phyloP scores from a whole-genome alignment of 2,888 invertebrate genomes.

The Orthosia cruda region DNA sequence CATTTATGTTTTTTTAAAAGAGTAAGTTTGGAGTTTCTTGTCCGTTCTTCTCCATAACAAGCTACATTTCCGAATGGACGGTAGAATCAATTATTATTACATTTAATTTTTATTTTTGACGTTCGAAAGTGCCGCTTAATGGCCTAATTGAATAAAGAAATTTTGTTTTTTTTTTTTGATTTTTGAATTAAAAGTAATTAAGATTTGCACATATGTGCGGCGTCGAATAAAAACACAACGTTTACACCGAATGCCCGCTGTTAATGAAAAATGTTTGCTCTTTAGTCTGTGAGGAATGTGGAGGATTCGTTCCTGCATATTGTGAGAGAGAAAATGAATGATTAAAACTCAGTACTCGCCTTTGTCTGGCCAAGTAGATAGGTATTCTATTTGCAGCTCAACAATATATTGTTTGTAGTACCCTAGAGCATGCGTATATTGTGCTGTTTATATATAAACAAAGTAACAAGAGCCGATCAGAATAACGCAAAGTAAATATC shows the following conservation, averaged over 20 bases:
- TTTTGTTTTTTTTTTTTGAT: too few relatives aligned
- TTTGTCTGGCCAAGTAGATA: slow-evolving; percentile 32
- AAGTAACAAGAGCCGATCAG: neutral
- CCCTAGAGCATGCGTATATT: neutral
- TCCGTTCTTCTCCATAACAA: too few relatives aligned
- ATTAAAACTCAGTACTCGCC: slow-evolving; percentile 50
- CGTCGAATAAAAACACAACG: slow-evolving; percentile 38
- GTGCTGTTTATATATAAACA: slow-evolving; percentile 7
- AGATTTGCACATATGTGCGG: slow-evolving; percentile 42
- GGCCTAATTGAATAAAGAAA: too few relatives aligned
- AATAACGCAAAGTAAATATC: neutral
- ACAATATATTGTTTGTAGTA: slow-evolving; percentile 40
- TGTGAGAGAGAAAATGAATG: slow-evolving; percentile 56
- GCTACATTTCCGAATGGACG: too few relatives aligned
- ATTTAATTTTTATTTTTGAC: too few relatives aligned
- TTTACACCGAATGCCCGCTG: slow-evolving; percentile 34
- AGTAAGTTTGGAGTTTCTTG: too few relatives aligned
- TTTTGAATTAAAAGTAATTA: slow-evolving; percentile 61
- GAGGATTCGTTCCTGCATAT: slow-evolving; percentile 55
- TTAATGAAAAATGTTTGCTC: slow-evolving; percentile 59
- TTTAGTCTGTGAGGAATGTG: slow-evolving; percentile 43
- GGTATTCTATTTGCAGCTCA: slow-evolving; percentile 26
- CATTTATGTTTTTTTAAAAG: too few relatives aligned
- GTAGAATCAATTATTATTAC: too few relatives aligned
- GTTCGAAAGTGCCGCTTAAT: too few relatives aligned